Percentiles rank a stretch among this genome's conserved stretches.
phyloP scores from a whole-genome alignment of 1,140 invertebrate genomes.

The Drosophila truncata region DNA sequence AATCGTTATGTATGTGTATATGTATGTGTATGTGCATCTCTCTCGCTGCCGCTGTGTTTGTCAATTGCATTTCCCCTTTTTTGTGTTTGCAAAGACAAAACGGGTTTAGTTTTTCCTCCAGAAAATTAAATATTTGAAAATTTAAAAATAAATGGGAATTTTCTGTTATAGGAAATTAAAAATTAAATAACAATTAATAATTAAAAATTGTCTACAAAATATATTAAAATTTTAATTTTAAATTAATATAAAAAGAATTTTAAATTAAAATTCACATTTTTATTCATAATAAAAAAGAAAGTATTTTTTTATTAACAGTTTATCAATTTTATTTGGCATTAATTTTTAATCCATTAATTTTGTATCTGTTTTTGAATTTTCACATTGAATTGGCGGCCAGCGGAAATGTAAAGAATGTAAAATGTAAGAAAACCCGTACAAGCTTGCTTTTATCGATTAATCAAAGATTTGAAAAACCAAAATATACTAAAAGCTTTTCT shows the following conservation, averaged over 20 bases:
- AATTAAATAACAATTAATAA: too few species aligned
- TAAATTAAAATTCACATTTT: too few species aligned
- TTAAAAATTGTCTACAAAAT: not conserved
- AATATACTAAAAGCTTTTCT: not conserved
- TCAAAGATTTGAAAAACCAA: not conserved
- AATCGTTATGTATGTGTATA: slow-evolving; percentile 3
- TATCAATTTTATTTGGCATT: not conserved
- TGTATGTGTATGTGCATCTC: not conserved
- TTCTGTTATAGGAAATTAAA: too few species aligned
- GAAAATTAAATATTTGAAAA: too few species aligned
- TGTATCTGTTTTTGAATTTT: not conserved
- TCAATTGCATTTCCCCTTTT: slow-evolving; percentile 43
- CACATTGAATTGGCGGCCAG: not conserved
- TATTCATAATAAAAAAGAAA: too few species aligned
- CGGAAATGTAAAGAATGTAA: rapidly evolving
- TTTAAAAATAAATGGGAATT: too few species aligned
- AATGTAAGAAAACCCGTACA: too few species aligned
- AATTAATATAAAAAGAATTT: too few species aligned
- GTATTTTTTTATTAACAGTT: not conserved
- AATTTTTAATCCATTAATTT: not conserved
- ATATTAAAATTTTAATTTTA: not conserved
- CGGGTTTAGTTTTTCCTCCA: not conserved
- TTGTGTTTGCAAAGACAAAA: slow-evolving; percentile 12
- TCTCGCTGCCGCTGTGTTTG: not conserved
- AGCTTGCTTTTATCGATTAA: not conserved